Percentiles rank a stretch among this genome's conserved stretches.
Conservation (phyloP, 2,888 invertebrate genomes). For the Torymus texanus region DNA sequence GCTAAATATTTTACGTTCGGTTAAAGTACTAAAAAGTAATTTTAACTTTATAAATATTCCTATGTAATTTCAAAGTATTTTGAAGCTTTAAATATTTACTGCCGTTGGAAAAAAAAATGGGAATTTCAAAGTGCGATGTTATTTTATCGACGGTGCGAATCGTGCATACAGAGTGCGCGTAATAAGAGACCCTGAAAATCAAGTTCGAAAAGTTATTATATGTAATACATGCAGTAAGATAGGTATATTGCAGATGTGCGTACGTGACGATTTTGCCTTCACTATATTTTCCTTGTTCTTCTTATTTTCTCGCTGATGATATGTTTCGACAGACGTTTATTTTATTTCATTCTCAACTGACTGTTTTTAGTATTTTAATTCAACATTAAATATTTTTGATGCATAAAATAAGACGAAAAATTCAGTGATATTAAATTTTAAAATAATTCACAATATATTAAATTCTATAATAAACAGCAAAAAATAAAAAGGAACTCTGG, state of each 20-base stretch:
- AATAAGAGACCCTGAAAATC: constrained; percentile 37
- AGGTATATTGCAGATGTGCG: neutral
- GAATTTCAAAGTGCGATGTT: neutral
- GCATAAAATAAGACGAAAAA: no score
- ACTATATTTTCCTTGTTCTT: neutral
- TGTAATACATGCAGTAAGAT: constrained; percentile 54
- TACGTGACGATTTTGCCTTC: no score
- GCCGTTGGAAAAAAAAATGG: no score
- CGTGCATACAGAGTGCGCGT: neutral
- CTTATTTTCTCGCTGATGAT: neutral
- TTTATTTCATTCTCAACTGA: neutral
- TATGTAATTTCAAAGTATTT: no score
- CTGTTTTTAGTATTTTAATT: no score
- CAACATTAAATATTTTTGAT: no score
- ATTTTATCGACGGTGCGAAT: neutral
- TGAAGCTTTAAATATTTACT: no score
- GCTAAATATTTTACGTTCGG: neutral
- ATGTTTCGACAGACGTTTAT: neutral
- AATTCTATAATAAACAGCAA: no score
- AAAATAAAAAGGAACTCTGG: no score
- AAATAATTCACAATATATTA: no score
- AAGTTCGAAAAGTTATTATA: constrained; percentile 62
- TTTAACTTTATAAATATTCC: neutral
- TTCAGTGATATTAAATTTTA: no score
- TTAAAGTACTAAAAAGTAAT: neutral